Conservation (phyloP, 2,888 invertebrate species). For the Limnephilus auricula region DNA sequence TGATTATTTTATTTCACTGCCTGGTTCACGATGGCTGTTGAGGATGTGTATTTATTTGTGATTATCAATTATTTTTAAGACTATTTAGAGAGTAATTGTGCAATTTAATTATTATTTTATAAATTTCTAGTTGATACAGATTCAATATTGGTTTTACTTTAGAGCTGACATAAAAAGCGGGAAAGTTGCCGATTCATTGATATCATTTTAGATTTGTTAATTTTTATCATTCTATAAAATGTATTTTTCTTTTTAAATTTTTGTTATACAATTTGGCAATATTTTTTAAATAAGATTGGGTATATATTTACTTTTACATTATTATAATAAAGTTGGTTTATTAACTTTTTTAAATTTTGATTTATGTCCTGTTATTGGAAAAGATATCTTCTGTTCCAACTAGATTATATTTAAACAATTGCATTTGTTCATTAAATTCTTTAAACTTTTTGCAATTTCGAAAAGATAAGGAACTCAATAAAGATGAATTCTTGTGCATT, state of each 20-base stretch:
- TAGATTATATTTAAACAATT: not conserved
- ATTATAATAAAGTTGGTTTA: slow-evolving; percentile 8
- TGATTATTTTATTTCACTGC: not conserved
- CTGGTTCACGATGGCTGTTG: not conserved
- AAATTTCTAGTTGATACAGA: not conserved
- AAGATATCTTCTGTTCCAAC: not conserved
- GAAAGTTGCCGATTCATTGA: not conserved
- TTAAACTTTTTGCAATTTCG: not conserved
- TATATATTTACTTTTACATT: not conserved
- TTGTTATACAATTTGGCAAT: not conserved
- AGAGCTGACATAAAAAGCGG: not conserved
- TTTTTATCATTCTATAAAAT: not conserved
- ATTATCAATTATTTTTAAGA: slow-evolving; percentile 37
- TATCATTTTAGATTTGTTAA: not conserved
- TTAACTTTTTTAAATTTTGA: not conserved
- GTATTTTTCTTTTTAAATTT: not conserved
- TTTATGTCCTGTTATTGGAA: not conserved
- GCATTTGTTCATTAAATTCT: not conserved
- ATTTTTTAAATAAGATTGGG: slow-evolving; percentile 10
- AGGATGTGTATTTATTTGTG: slow-evolving; percentile 43
- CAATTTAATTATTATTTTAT: slow-evolving; percentile 37
- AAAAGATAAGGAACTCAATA: not conserved
- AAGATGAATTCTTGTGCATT: not conserved
- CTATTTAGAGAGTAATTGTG: slow-evolving; percentile 20
- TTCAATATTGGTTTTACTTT: not conserved